phyloP scores from a whole-genome alignment of 2,797 vertebrate genomes.

The Megalops cyprinoides region DNA sequence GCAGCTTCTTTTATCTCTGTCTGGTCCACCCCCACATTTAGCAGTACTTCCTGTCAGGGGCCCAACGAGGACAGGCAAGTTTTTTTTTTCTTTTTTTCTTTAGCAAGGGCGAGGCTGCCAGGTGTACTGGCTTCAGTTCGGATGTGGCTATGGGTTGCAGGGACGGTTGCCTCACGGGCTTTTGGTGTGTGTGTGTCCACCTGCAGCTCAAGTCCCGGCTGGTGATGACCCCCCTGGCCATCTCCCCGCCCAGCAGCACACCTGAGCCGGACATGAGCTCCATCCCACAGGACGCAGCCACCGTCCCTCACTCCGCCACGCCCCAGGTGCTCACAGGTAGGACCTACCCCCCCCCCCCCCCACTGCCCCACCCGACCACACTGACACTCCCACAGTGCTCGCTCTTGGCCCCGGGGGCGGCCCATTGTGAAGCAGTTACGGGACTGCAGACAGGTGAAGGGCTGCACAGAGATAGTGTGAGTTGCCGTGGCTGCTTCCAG shows the following conservation, averaged over 20 bases:
- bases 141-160: too few species aligned
- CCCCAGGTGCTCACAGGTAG: constrained; percentile 89
- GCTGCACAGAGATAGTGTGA: too few species aligned
- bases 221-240: constrained; percentile 86
- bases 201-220: constrained; percentile 87
- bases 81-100: too few species aligned
- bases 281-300: constrained; percentile 91
- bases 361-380: neutral
- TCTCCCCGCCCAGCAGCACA: constrained; percentile 87
- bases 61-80: neutral
- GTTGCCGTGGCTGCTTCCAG: neutral
- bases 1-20: neutral
- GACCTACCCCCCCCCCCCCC: neutral
- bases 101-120: too few species aligned
- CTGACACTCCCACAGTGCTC: neutral
- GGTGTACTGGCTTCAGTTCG: too few species aligned
- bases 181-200: constrained; percentile 1
- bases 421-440: too few species aligned
- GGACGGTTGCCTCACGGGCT: neutral
- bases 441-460: neutral
- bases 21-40: neutral
- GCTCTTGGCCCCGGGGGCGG: too few species aligned
- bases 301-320: constrained; percentile 82
- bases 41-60: neutral
- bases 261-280: constrained; percentile 91